Evolutionary conservation across 2,888 invertebrate species (phyloP).

Genomic region (Rhagonycha lutea): DNA sequence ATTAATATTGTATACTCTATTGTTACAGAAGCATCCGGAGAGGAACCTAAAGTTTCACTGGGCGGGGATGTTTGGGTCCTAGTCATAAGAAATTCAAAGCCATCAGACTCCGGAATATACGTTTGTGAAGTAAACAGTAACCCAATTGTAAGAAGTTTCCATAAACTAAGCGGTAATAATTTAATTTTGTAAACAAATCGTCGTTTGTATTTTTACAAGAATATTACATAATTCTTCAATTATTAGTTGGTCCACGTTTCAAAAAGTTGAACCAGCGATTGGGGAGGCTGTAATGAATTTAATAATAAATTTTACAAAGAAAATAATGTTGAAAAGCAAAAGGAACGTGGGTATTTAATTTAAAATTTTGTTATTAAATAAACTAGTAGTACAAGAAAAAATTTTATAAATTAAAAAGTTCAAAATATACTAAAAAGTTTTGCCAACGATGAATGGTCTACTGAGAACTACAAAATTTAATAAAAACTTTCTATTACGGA

Average conservation of each 20-base stretch:
- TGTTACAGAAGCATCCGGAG: constrained; percentile 42
- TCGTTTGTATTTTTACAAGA: neutral
- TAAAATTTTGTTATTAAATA: neutral
- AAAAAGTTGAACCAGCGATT: neutral
- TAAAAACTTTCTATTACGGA: neutral
- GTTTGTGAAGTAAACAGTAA: constrained; percentile 83
- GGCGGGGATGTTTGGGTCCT: constrained; percentile 87
- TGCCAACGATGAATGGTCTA: neutral
- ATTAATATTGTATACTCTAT: constrained; percentile 22
- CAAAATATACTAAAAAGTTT: neutral
- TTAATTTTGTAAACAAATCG: constrained; percentile 7
- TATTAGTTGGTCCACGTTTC: neutral
- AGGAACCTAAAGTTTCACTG: constrained; percentile 49
- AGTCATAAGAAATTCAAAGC: constrained; percentile 71
- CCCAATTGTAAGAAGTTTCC: constrained; percentile 78
- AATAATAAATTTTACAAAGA: neutral
- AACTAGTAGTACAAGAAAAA: neutral
- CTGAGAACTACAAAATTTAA: neutral
- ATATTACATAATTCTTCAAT: neutral
- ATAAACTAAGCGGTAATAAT: constrained; percentile 72
- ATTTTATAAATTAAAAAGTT: neutral
- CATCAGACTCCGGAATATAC: constrained; percentile 77
- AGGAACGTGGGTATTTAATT: neutral
- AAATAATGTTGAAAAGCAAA: neutral
- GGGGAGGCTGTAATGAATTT: neutral